Base-by-base conservation (phyloP, 1,140 invertebrate genomes). In the Drosophila takahashii region DNA sequence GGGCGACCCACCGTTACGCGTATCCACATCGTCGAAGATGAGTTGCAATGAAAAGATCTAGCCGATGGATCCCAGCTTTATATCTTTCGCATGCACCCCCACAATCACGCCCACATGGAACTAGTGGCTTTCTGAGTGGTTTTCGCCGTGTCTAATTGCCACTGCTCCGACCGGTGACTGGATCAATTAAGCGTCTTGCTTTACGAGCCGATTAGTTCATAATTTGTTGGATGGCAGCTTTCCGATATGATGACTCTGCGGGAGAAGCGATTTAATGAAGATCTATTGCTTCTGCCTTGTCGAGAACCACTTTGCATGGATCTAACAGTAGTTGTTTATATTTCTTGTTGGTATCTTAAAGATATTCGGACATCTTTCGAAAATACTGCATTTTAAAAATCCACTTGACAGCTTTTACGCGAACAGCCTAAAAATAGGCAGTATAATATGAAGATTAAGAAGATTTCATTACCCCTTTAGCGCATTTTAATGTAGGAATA, bases 171-270 rank as follows among this genome's bases (percentile, higher is more conserved):
- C 64, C 78, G 65, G 67, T 76, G 81, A 86, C 83, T 87, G 69
- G 83, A 87, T 64, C 83, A 79, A 87, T 87, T 77, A 87, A 79
- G 29, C 45, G 54, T 5, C 11, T 32, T 65, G 70, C 72, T 87
- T 87, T 87, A 87, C 54, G 84, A 70, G 37, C 32, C 79, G 48
- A 79, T 89, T 66, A 83, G 44, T 77, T 77, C 48, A 83, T 83
- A 83, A 62, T 89, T 81, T 87, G 79, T 87, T 15, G 51, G 56
- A 77, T 65, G 37, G 45, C 61, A 54, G 32, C 45, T 59, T 2
- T 48, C 34, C 61, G 52, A 53, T 44, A 22, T 26, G 34, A 36
- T 39, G 32, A 71, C 37, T 32, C 36, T n/a, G 61, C 50, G 45
- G 52, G 39, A 51, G 72, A 76, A 0, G 32, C 61, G 32, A 18